Percentiles rank a stretch among this genome's conserved stretches.
Conservation (phyloP, 2,797 vertebrate genomes). For the Peromyscus eremicus region DNA sequence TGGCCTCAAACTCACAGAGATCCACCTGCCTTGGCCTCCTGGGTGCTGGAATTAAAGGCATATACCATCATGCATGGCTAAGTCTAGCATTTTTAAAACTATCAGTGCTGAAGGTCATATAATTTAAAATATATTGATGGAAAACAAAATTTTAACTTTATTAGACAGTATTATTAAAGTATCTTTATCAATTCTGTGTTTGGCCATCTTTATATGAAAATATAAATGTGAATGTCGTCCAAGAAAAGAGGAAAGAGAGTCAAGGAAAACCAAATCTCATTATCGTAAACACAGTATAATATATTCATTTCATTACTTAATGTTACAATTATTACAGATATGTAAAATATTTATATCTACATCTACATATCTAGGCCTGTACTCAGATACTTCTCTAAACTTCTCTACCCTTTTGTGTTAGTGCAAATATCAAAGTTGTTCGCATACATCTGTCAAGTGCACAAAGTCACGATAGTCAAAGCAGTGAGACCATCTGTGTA, state of each 20-base stretch:
- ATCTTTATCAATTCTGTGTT: background rate
- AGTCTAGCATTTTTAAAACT: background rate
- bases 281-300: background rate
- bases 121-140: background rate
- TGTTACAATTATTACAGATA: background rate
- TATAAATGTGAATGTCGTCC: background rate
- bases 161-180: background rate
- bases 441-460: background rate
- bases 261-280: background rate
- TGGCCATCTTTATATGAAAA: slow-evolving; percentile 32
- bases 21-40: too few relatives aligned
- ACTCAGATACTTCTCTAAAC: background rate
- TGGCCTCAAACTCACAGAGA: too few relatives aligned
- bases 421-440: slow-evolving; percentile 11
- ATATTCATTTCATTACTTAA: background rate
- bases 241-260: background rate
- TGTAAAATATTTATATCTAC: background rate
- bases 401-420: background rate
- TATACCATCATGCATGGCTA: background rate
- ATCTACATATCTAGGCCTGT: background rate
- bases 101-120: background rate
- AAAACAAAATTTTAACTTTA: background rate
- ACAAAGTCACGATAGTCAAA: background rate
- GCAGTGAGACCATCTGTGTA: background rate
- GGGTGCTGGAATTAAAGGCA: too few relatives aligned